Evolutionary conservation across 1,140 invertebrate species (phyloP).

Genomic region (Venturia canescens): DNA sequence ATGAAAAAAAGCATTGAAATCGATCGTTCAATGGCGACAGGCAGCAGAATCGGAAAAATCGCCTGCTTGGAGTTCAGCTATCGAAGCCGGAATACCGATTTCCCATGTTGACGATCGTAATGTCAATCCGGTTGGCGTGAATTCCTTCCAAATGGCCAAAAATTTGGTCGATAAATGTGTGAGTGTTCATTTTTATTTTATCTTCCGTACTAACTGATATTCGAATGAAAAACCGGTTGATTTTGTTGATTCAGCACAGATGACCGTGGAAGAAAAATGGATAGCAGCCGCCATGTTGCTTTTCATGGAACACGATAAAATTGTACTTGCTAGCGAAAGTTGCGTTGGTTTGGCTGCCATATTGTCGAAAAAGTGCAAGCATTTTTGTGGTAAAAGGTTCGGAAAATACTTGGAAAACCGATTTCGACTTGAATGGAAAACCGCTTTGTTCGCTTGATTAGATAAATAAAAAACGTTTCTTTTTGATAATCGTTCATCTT

Average conservation of each 20-base stretch:
- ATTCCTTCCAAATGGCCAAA: background rate
- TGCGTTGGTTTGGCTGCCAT: constrained; percentile 12
- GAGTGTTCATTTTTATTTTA: background rate
- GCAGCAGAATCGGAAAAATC: constrained; percentile 14
- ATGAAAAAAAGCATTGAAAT: too few relatives aligned
- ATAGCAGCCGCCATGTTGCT: constrained; percentile 13
- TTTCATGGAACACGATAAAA: constrained; percentile 22
- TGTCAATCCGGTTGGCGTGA: background rate
- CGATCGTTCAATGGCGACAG: background rate
- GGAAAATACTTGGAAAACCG: background rate
- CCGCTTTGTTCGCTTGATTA: background rate
- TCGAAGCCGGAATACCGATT: background rate
- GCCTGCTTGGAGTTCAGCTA: constrained; percentile 10
- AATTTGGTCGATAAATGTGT: constrained; percentile 21
- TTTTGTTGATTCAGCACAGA: background rate
- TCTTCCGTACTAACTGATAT: background rate
- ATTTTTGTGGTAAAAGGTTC: constrained; percentile 27
- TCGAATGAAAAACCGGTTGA: background rate
- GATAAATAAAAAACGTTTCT: too few relatives aligned
- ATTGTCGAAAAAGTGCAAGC: constrained; percentile 17
- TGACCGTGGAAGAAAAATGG: constrained; percentile 27
- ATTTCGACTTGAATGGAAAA: background rate
- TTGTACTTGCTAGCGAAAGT: constrained; percentile 19
- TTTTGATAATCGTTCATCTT: background rate
- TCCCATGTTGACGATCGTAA: background rate